Percentiles rank a stretch among this genome's conserved stretches.
Conservation (phyloP, 2,888 invertebrate species). For the Antitype chi region DNA sequence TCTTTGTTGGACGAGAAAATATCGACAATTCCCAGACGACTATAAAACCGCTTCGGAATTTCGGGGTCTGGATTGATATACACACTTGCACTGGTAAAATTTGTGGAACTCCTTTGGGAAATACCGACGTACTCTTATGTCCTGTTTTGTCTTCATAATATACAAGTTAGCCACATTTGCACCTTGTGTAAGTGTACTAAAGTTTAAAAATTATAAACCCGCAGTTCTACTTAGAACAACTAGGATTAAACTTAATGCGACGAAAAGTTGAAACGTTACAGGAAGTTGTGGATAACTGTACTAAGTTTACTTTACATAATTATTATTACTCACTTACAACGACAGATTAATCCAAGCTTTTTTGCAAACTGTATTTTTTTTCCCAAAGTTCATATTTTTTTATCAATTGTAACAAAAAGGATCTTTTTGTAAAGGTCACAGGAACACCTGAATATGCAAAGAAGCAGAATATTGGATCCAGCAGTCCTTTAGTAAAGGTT, state of each 20-base stretch:
- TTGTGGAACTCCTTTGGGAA: not conserved
- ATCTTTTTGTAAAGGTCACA: conserved; percentile 12
- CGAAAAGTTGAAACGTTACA: not conserved
- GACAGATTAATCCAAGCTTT: not conserved
- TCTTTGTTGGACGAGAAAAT: not conserved
- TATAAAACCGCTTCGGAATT: not conserved
- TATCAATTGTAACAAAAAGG: conserved; percentile 3
- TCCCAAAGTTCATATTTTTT: not conserved
- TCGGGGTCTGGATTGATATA: not conserved
- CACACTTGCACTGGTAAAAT: not conserved
- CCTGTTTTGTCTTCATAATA: not conserved
- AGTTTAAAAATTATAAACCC: not conserved
- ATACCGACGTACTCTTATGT: not conserved
- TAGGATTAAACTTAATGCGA: not conserved
- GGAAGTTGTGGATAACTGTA: not conserved
- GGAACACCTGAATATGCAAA: conserved; percentile 24
- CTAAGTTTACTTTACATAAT: not conserved
- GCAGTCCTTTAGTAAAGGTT: conserved; percentile 5
- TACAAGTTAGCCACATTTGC: not conserved
- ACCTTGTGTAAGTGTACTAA: not conserved
- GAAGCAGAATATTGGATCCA: conserved; percentile 33
- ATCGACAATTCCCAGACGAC: not conserved
- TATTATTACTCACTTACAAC: not conserved
- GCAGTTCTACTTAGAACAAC: not conserved
- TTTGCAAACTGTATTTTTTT: not conserved